Evolutionary conservation across 2,888 invertebrate species (phyloP).

Genomic region (Spatulosminthurus flaviceps): DNA sequence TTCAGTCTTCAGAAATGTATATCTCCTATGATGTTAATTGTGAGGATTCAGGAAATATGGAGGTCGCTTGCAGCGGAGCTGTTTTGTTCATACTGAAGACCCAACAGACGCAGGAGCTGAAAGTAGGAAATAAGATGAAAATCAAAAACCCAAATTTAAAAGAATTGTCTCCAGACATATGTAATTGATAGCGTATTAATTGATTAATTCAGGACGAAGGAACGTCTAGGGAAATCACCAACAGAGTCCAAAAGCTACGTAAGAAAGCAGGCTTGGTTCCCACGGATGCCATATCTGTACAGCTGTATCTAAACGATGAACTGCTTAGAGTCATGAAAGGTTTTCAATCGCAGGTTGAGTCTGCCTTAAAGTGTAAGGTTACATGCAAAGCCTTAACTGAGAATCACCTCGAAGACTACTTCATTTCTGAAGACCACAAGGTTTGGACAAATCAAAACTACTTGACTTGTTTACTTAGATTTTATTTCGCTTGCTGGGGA

Average conservation of each 20-base stretch:
- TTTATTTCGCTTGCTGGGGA: not conserved
- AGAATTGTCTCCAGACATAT: no score
- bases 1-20: constrained; percentile 67
- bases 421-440: constrained; percentile 34
- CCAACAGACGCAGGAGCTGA: constrained; percentile 90
- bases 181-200: not conserved
- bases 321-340: constrained; percentile 31
- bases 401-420: constrained; percentile 2
- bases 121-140: no score
- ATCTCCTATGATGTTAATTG: constrained; percentile 66
- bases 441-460: no score
- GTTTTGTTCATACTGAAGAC: constrained; percentile 76
- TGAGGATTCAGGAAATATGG: constrained; percentile 53
- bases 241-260: constrained; percentile 92
- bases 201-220: constrained; percentile 82
- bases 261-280: constrained; percentile 94
- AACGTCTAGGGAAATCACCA: constrained; percentile 92
- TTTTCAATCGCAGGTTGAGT: constrained; percentile 21
- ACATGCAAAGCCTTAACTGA: not conserved
- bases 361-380: constrained; percentile 29
- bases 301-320: constrained; percentile 74
- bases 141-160: no score
- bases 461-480: no score
- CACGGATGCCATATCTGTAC: constrained; percentile 87
- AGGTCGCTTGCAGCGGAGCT: constrained; percentile 64